Evolutionary conservation across 2,797 vertebrate genomes (phyloP).

Genomic region (Dendrocincla fuliginosa): DNA sequence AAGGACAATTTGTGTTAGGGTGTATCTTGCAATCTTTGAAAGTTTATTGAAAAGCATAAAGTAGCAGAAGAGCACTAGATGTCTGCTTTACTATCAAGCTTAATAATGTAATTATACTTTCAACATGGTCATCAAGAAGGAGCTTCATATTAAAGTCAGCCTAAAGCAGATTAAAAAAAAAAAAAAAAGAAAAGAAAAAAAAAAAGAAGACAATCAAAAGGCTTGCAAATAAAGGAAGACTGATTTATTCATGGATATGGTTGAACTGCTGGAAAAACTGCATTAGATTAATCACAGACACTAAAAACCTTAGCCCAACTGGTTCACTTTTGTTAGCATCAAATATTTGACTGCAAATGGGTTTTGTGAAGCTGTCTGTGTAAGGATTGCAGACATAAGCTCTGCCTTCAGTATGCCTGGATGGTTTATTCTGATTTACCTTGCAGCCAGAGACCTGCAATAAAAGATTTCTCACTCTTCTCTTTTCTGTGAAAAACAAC

Average conservation of each 20-base stretch:
- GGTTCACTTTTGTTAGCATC: not conserved
- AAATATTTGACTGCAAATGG: not conserved
- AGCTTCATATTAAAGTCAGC: not conserved
- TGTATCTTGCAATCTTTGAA: not conserved
- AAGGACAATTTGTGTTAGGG: not conserved
- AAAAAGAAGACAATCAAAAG: no score
- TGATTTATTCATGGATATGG: not conserved
- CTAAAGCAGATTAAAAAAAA: not conserved
- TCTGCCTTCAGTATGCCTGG: not conserved
- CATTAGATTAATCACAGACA: not conserved
- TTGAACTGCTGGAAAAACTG: not conserved
- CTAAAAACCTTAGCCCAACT: not conserved
- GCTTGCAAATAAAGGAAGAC: not conserved
- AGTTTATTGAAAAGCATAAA: not conserved
- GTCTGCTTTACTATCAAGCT: not conserved
- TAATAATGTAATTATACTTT: fast-evolving
- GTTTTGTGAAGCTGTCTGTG: not conserved
- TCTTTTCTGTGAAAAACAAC: not conserved
- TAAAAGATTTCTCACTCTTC: not conserved
- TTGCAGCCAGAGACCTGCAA: not conserved
- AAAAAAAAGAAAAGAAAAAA: not conserved
- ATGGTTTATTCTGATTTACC: not conserved
- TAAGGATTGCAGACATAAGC: not conserved
- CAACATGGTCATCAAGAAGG: not conserved
- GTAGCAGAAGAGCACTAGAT: not conserved